Base-by-base conservation (phyloP, 2,113 vertebrate genomes). In the Hystrix cristata region DNA sequence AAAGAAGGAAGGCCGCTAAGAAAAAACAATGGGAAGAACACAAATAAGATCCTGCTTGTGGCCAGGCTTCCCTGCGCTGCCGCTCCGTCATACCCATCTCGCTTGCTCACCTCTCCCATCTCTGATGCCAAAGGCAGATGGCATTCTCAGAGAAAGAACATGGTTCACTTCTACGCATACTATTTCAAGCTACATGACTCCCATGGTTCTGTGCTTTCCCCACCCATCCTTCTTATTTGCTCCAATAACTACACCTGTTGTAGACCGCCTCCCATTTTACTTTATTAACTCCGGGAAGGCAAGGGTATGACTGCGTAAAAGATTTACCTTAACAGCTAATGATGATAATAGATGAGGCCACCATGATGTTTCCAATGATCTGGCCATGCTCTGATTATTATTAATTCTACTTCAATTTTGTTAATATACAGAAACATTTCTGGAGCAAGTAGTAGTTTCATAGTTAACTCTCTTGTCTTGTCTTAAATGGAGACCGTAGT, bases 91-190 rank as follows among this genome's bases (percentile, higher is more conserved):
- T 87, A 82, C 60, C 55, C 43, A 57, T 48, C 55, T 95, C 91
- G 79, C 43, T 79, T 65, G 29, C 55, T 62, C 69, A 78, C 29
- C 72, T 87, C 60, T 60, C 92, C 67, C 53, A 79, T 90, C 62
- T 89, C 72, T 91, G 21, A 93, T 71, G 80, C 31, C 19, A 57
- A 84, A 93, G 90, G 69, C 55, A 96, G 83, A 93, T 80, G 71
- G 62, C 43, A 93, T 80, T 48, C 46, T 80, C 64, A 84, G 83
- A 91, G 69, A 87, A 93, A 88, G 76, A 91, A 84, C 78, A 72
- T 59, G 16, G 38, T 87, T 88, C 27, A 80, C 59, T 65, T 91
- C 82, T 71, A 87, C 55, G 81, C 38, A 65, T 67, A 64, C 8
- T 74, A 27, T 91, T 94, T 84, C 79, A 51, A 85, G 57, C 72